Conservation (phyloP, 2,113 vertebrate species). For the Dipodomys stephensi region DNA sequence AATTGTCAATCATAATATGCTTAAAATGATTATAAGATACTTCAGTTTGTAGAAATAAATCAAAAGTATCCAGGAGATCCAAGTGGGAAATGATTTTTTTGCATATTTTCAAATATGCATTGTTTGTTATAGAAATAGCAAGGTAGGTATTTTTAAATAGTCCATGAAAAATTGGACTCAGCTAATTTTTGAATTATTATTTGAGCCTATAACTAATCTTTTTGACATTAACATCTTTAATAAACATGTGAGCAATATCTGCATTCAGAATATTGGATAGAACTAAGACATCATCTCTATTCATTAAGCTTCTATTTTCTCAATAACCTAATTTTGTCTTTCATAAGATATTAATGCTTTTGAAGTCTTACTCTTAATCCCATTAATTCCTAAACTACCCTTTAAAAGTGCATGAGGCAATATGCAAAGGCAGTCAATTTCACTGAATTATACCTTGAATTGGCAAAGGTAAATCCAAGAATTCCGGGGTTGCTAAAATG, state of each 20-base stretch:
- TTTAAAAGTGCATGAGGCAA: constrained; percentile 67
- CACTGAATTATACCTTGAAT: constrained; percentile 50
- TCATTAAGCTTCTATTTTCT: constrained; percentile 73
- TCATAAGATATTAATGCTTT: constrained; percentile 68
- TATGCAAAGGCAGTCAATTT: constrained; percentile 42
- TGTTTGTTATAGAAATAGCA: neutral
- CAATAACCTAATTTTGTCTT: constrained; percentile 74
- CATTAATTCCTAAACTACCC: constrained; percentile 65
- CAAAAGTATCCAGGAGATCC: neutral
- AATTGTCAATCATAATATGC: neutral
- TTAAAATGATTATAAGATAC: neutral
- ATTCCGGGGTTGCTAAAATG: constrained; percentile 44
- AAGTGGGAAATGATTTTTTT: constrained; percentile 37
- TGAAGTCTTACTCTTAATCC: constrained; percentile 68
- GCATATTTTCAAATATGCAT: neutral
- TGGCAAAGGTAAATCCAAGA: constrained; percentile 48
- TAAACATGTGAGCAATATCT: constrained; percentile 68
- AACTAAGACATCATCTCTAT: constrained; percentile 65
- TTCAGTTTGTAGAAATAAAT: constrained; percentile 29
- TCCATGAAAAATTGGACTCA: constrained; percentile 44
- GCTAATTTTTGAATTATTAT: constrained; percentile 60
- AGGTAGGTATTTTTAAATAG: constrained; percentile 57
- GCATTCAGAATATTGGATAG: constrained; percentile 54
- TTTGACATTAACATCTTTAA: constrained; percentile 72
- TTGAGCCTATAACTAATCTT: constrained; percentile 65